Base-by-base conservation (phyloP, 2,113 vertebrate genomes). In the Onychostruthus taczanowskii region DNA sequence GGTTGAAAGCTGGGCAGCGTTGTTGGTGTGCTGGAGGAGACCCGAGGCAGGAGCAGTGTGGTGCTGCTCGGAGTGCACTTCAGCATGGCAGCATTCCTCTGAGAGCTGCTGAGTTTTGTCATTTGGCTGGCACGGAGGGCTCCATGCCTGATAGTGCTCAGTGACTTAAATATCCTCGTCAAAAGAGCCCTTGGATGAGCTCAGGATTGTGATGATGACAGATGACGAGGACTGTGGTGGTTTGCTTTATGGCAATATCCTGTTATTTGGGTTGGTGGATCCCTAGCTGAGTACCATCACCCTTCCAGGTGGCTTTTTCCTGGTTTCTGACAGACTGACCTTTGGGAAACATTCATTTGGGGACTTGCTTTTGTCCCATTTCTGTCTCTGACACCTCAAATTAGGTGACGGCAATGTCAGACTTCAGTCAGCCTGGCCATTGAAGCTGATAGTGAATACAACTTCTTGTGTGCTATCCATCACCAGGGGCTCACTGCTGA, bases 61-160 rank as follows among this genome's bases (percentile, higher is more conserved):
- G 4, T 37, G 63, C 24, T 28, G 67, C 39, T 37, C 2, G 0
- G 3, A 4, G 56, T 1, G 37, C 8, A 0, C 10, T 46, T 30
- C 0, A 2, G 37, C 37, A 13, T 35, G 0, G 1, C 4, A 2
- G 30, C 47, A 18, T 91, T 82, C 74, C 74, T 82, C 58, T 0
- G 0, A 9, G 63, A 79, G 49, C 39, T 0, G 1, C 44, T 39
- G 49, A 50, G 43, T 64, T 85, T 39, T 7, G 2, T 50, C 90
- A 58, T 62, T 41, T 90, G 0, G 0, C 53, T 2, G 7, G 15
- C 74, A 72, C 49, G 0, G 6, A 69, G 41, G 44, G 53, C 24
- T 94, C 37, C 66, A 6, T 0, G 0, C n/a, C 53, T 72, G 52
- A n/a, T 22, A 41, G 37, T 19, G 19, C 52, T 75, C 52, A 15